phyloP scores from a whole-genome alignment of 2,888 invertebrate species.

The Trilocha varians region DNA sequence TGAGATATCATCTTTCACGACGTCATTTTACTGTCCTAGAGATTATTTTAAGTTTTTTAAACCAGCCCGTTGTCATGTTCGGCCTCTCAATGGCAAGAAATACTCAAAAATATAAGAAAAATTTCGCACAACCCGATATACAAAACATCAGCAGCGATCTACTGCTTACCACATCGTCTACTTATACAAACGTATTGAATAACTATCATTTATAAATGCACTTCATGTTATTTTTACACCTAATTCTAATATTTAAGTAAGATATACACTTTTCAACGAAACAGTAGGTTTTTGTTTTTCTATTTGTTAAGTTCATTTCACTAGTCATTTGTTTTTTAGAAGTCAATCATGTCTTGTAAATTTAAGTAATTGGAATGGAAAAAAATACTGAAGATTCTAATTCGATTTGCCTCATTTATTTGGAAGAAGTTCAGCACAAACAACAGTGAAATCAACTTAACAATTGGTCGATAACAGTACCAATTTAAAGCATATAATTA shows the following conservation, averaged over 20 bases:
- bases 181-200: constrained; percentile 15
- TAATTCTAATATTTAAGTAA: background rate
- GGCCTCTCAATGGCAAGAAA: background rate
- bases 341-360: too few species aligned
- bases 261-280: background rate
- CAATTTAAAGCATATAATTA: constrained; percentile 3
- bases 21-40: background rate
- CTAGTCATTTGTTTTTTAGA: too few species aligned
- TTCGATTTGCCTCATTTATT: too few species aligned
- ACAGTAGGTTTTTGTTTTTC: background rate
- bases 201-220: constrained; percentile 63
- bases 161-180: background rate
- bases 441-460: background rate
- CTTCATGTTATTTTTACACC: constrained; percentile 50
- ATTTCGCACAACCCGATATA: background rate
- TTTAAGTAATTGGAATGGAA: too few species aligned
- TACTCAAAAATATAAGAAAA: constrained; percentile 2
- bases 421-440: background rate
- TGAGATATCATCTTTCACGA: too few species aligned
- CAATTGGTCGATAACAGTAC: background rate
- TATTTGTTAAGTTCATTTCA: background rate
- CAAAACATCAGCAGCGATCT: background rate
- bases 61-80: background rate
- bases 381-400: too few species aligned
- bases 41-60: constrained; percentile 35